A percentile compares a stretch with the other conserved stretches of the same genome.
phyloP scores from a whole-genome alignment of 2,113 vertebrate genomes.

The Balaeniceps rex region DNA sequence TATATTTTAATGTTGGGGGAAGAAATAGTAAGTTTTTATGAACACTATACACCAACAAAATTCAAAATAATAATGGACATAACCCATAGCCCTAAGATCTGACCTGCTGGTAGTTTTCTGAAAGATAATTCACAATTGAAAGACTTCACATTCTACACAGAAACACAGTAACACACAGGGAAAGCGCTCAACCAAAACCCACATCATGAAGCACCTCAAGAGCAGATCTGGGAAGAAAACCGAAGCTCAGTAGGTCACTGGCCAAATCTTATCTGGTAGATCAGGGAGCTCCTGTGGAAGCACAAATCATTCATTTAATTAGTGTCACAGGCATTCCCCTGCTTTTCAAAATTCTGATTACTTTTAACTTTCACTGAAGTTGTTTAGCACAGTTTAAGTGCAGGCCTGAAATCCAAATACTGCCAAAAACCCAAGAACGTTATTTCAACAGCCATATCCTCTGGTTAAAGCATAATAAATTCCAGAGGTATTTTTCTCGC shows the following conservation, averaged over 20 bases:
- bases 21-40: neutral
- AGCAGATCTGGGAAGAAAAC: neutral
- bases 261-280: neutral
- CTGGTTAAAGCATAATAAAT: slow-evolving; percentile 3
- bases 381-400: neutral
- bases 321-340: neutral
- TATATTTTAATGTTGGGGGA: neutral
- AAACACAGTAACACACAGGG: neutral
- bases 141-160: neutral
- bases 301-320: neutral
- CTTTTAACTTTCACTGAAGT: neutral
- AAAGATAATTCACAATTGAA: neutral
- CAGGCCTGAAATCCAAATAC: neutral
- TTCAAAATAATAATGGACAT: neutral
- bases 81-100: neutral
- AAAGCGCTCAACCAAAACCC: neutral
- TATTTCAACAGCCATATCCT: slow-evolving; percentile 30
- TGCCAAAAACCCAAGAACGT: neutral
- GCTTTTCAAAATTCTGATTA: neutral
- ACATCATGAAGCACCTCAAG: neutral
- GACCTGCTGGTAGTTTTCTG: neutral
- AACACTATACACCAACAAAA: neutral
- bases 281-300: neutral
- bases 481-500: neutral
- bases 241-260: neutral